Evolutionary conservation across 2,113 vertebrate genomes (phyloP), one percentile per base, ranked within the genome.

Genomic region (Platanista minor): DNA sequence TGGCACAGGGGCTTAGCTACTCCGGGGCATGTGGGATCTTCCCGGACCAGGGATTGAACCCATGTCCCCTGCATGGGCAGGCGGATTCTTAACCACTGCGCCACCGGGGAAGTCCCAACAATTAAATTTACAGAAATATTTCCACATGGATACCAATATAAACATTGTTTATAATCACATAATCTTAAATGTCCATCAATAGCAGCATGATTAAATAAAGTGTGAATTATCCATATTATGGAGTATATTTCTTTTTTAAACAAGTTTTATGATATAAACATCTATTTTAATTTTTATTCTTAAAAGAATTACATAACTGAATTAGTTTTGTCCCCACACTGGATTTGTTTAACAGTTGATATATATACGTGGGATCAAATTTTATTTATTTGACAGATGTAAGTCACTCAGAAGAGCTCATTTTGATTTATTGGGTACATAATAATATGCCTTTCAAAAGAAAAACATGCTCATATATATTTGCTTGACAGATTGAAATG

Each of bases 401-500:
- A 57, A 97, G 77, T 96, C 87, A 87, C 66, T 81, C 89, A 84
- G 83, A 96, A 87, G n/a, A 97, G 21, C 18, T 97, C 91, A 72
- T 89, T 98, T 64, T 78, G 59, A 39, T 94, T 93, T 97, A 87
- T 66, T 97, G 0, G 11, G n/a, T 85, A 91, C 54, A 75, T 88
- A 93, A 87, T 95, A 97, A 94, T 20, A 52, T 78, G 27, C 71
- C 91, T 98, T 96, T 84, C 96, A 97, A 3, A 96, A 96, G 96
- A 94, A 97, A 97, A 97, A 84, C 1, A 83, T 93, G 5, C 33
- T 94, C 88, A 80, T 94, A 78, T 11, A 64, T 29, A 9, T 96
- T 95, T 98, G 43, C 52, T 89, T 98, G 97, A 97, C 94, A 90
- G 31, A 67, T 91, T 98, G 78, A 83, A 98, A 98, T 92, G 20